Evolutionary conservation across 2,113 vertebrate genomes (phyloP), one percentile per base, ranked within the genome.

Genomic region (Meriones unguiculatus): DNA sequence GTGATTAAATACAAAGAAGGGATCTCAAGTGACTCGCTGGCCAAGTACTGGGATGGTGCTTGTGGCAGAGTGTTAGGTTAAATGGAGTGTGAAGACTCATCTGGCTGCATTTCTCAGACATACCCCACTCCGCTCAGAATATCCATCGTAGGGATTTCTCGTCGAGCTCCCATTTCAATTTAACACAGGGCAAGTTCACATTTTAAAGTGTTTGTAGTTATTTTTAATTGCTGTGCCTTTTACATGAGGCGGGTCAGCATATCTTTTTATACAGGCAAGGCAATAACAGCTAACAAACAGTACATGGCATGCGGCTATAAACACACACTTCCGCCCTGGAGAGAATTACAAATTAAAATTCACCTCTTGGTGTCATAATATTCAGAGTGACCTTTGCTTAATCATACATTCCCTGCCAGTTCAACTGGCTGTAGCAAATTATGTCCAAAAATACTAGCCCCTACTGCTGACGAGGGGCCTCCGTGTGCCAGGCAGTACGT

Each of bases 41-140:
- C 17, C 50, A 62, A 65, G 46, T 25, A 46, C 84, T 50, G 46
- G 17, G 54, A 13, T 5, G 84, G 41, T 2, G 15, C 41, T 9
- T 35, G 30, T 35, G 38, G 77, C 30, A 0, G 91, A 76, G 64
- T 87, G 85, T 87, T 92, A 70, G 95, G 89, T 95, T 94, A 95
- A 95, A 93, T 95, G 72, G 87, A 13, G 76, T 67, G 89, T 90
- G 87, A 95, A 96, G 88, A 94, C 85, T 96, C 91, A 76, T 69
- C 87, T 95, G 38, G 28, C 96, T 77, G 50, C 87, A 52, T 93
- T 97, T 88, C 87, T 41, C 73, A 76, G 59, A 84, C 57, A 28
- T 17, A 41, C 4, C 14, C 24, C 7, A 41, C 59, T 84, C 81
- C 64, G 81, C 81, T 38, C n/a, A 41, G n/a, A 41, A 64, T 64